Conservation (phyloP, 1,140 invertebrate genomes). For the Bombyx mori region ASM3026992v2 NC_085113.1:11775001-11775500, state of each 20-base stretch:
- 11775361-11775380: constrained; percentile 18
- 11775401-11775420: constrained; percentile 17
- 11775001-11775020: not conserved
- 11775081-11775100: constrained; percentile 3
- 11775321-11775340: constrained; percentile 5
- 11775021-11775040: not conserved
- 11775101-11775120: constrained; percentile 1
- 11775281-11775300: constrained; percentile 2
- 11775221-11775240: constrained; percentile 1
- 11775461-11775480: constrained; percentile 28
- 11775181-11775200: constrained; percentile 4
- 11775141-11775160: constrained; percentile 2
- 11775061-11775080: constrained; percentile 2
- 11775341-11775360: constrained; percentile 5
- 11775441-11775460: constrained; percentile 22
- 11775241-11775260: not conserved
- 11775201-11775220: constrained; percentile 3
- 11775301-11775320: not conserved
- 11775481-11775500: constrained; percentile 21
- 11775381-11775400: constrained; percentile 21
- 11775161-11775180: constrained; percentile 5
- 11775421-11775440: constrained; percentile 34
- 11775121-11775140: constrained; percentile 1
- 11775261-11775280: not conserved
- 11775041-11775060: constrained; percentile 3